Evolutionary conservation across 92 coral and sea anemone genomes (phyloP), one percentile per base, ranked within the genome.

Genomic region (Siderastrea siderea): DNA sequence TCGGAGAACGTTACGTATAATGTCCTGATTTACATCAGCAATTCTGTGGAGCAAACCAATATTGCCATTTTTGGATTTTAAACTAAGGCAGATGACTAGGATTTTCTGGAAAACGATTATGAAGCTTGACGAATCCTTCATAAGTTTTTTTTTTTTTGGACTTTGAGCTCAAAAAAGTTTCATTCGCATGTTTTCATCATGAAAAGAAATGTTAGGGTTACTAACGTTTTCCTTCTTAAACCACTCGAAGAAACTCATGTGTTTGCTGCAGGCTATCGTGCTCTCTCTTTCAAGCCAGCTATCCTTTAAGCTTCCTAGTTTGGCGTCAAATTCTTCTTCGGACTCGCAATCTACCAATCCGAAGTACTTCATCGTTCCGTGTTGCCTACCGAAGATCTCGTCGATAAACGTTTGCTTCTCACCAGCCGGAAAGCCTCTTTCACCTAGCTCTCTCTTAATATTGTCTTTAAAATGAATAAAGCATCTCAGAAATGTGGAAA

Each of bases 361-460:
- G 13, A 64, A 77, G 45, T 61, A 93, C 38, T 82, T 84, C 9
- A 83, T 74, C 62, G 57, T 77, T 69, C 74, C 93, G 11, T 80
- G 87, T 55, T 93, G 90, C 53, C 73, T 75, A 3, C 93, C 82
- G 47, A 93, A 93, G 13, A 93, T 90, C 52, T 93, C 93, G 11
- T 38, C 75, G 11, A 90, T 16, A 68, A 84, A 84, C 61, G 68
- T 44, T 13, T 84, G 64, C 49, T 62, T 79, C 26, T 47, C 51
- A 17, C 81, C 85, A 13, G 85, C 47, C 19, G 63, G 45, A 46
- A 90, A 47, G 64, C 93, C 87, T 85, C 93, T 59, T 10, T n/a
- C 47, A 5, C 50, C 50, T 4, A 85, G 84, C 57, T 89, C 92
- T 45, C 89, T 46, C 44, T 69, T 78, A 3, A 84, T 79, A 63